Evolutionary conservation across 2,113 vertebrate genomes (phyloP).

Genomic region (Erpornis zantholeuca): DNA sequence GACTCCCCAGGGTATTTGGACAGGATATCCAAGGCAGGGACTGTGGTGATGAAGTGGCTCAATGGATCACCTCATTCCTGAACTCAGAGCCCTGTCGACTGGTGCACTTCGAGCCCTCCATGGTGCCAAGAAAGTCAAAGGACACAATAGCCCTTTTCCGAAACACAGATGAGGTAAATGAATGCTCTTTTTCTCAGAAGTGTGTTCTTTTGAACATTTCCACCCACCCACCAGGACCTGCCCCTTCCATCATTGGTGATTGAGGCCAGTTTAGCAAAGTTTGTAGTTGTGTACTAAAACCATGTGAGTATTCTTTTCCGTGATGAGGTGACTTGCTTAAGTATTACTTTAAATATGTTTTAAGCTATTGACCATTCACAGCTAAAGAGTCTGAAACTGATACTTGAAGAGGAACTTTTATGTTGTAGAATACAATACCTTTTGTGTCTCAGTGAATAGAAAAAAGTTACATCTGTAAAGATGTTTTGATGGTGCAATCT

Average conservation of each 20-base stretch:
- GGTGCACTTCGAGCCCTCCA: slow-evolving; percentile 86
- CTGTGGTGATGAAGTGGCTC: slow-evolving; percentile 83
- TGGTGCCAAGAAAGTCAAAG: slow-evolving; percentile 72
- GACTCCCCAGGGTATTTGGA: slow-evolving; percentile 75
- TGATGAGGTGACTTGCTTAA: not conserved
- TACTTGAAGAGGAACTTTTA: not conserved
- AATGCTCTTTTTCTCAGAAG: not conserved
- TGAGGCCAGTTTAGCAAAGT: not conserved
- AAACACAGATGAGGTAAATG: slow-evolving; percentile 61
- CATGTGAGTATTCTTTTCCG: not conserved
- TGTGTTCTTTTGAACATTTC: not conserved
- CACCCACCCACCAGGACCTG: not conserved
- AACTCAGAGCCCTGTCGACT: slow-evolving; percentile 73
- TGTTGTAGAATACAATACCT: not conserved
- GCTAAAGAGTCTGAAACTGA: not conserved
- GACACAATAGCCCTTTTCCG: slow-evolving; percentile 36
- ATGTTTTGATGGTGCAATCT: not conserved
- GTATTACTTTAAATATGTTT: not conserved
- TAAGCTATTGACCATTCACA: not conserved
- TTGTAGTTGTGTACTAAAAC: not conserved
- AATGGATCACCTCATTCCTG: slow-evolving; percentile 84
- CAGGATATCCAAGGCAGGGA: slow-evolving; percentile 83
- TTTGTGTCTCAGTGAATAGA: not conserved
- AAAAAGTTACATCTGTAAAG: not conserved
- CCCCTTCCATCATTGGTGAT: rapidly evolving